phyloP scores from a whole-genome alignment of 1,140 invertebrate genomes.

The Panulirus ornatus region DNA sequence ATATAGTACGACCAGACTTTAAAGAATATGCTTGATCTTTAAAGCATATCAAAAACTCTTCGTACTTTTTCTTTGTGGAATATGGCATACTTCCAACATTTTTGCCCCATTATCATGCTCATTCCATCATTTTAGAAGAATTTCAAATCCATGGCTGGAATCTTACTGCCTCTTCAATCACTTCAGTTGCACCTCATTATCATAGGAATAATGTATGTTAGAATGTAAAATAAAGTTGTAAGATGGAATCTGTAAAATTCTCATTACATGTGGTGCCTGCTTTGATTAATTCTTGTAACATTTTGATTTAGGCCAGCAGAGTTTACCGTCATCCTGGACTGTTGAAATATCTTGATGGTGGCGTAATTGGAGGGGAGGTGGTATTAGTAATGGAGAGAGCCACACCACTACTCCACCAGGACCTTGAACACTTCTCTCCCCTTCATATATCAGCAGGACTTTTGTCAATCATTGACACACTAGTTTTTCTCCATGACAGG shows the following conservation, averaged over 20 bases:
- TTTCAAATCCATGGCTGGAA: too few species aligned
- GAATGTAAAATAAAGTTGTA: too few species aligned
- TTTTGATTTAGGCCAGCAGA: constrained; percentile 45
- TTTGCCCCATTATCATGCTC: too few species aligned
- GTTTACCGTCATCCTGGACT: constrained; percentile 62
- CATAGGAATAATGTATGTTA: too few species aligned
- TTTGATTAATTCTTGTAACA: neutral
- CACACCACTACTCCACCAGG: constrained; percentile 43
- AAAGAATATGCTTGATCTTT: too few species aligned
- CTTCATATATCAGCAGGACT: constrained; percentile 64
- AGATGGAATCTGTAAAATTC: neutral
- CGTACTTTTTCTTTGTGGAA: too few species aligned
- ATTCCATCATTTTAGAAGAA: too few species aligned
- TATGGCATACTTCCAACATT: too few species aligned
- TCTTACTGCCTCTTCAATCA: too few species aligned
- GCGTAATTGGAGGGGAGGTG: constrained; percentile 54
- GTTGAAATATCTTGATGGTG: constrained; percentile 55
- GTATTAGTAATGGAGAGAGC: constrained; percentile 62
- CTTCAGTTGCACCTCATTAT: too few species aligned
- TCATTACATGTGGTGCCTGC: neutral
- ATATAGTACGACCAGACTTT: too few species aligned
- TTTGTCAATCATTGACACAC: constrained; percentile 54
- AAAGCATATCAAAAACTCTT: too few species aligned
- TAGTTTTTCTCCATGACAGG: constrained; percentile 65
- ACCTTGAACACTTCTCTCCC: constrained; percentile 44